These are phyloP conservation scores for Corapipo altera DNA, from an alignment of 2,113 vertebrate genomes.

Conservation along the genomic window DNA sequence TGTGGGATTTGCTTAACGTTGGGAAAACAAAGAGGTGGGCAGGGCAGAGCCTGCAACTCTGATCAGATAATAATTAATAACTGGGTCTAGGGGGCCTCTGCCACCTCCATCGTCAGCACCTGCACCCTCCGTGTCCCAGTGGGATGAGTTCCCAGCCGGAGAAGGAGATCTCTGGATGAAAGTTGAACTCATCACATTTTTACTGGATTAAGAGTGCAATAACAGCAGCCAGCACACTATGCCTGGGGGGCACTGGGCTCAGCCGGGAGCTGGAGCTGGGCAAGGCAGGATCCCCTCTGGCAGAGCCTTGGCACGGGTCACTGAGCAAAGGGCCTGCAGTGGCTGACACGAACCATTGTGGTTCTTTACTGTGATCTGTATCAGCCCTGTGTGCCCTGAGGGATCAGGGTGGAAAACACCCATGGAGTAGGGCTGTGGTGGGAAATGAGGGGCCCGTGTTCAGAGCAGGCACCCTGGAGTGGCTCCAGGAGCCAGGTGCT, in stretches of 20 bases:
- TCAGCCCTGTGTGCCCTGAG: neutral
- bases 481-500: neutral
- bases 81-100: neutral
- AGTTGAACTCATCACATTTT: neutral
- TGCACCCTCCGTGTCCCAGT: rapidly evolving
- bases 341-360: rapidly evolving
- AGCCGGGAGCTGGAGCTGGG: neutral
- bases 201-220: neutral
- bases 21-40: neutral
- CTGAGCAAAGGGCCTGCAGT: neutral
- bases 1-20: neutral
- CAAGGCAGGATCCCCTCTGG: neutral
- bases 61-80: conserved; percentile 21
- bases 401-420: rapidly evolving
- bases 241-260: neutral
- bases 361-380: neutral
- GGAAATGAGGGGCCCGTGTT: rapidly evolving
- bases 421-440: no score
- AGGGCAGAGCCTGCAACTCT: neutral
- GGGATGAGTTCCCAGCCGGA: neutral
- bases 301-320: neutral
- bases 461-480: rapidly evolving
- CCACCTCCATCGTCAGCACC: neutral
- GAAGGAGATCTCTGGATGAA: rapidly evolving
- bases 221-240: rapidly evolving